Evolutionary conservation across 37 sponge, comb jelly and placozoan genomes (phyloP).

Genomic region (Chondrilla cf. caribensis): DNA sequence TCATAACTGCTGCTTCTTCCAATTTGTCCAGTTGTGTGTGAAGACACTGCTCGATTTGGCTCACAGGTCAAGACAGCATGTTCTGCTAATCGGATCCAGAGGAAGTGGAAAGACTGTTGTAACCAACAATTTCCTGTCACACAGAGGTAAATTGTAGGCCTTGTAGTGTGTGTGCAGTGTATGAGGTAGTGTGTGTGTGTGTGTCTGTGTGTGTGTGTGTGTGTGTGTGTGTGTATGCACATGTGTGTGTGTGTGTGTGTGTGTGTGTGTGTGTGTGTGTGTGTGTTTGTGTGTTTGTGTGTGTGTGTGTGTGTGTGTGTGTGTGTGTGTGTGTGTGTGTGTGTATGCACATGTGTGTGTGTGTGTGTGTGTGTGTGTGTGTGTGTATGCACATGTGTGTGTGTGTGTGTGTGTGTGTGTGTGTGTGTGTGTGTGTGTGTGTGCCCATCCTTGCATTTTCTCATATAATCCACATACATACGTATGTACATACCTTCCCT

Average conservation of each 20-base stretch:
- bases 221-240: too few species aligned
- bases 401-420: too few species aligned
- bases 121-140: conserved; percentile 54
- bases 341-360: too few species aligned
- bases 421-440: neutral
- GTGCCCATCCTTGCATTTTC: neutral
- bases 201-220: too few species aligned
- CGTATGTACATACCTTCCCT: neutral
- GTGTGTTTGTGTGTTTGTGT: neutral
- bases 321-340: too few species aligned
- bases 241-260: neutral
- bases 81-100: conserved; percentile 50
- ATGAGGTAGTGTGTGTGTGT: neutral
- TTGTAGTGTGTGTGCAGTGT: neutral
- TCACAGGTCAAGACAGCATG: conserved; percentile 34
- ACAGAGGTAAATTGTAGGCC: conserved; percentile 49
- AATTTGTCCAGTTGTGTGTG: conserved; percentile 31
- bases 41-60: conserved; percentile 64
- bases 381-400: too few species aligned
- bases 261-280: conserved; percentile 4
- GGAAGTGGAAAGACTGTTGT: conserved; percentile 56
- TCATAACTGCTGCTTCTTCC: too few species aligned
- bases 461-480: neutral
- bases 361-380: too few species aligned
- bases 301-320: too few species aligned